phyloP scores from a whole-genome alignment of 2,797 vertebrate genomes.

The Adelosebastes latens region DNA sequence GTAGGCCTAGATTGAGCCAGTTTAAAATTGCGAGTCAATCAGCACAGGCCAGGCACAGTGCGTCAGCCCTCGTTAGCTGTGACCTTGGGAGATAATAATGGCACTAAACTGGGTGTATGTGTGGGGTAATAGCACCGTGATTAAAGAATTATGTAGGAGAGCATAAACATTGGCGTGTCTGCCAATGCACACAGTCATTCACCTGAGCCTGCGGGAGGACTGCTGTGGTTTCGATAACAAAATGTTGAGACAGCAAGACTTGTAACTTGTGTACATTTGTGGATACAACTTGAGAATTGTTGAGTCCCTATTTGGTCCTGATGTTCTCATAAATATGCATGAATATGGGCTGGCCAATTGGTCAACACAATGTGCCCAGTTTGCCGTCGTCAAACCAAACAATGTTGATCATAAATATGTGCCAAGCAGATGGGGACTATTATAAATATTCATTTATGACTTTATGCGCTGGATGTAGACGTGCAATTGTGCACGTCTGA shows the following conservation, averaged over 20 bases:
- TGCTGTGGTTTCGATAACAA: constrained; percentile 40
- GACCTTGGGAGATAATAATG: constrained; percentile 87
- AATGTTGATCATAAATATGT: constrained; percentile 36
- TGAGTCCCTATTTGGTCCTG: neutral
- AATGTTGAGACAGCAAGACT: constrained; percentile 25
- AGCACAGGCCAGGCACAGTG: constrained; percentile 68
- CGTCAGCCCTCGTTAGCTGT: constrained; percentile 78
- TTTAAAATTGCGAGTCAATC: constrained; percentile 80
- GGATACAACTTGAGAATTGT: neutral
- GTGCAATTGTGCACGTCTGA: constrained; percentile 46
- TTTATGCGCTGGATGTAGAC: constrained; percentile 41
- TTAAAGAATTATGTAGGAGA: constrained; percentile 81
- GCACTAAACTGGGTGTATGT: constrained; percentile 74
- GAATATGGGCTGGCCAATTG: neutral
- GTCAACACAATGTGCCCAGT: constrained; percentile 25
- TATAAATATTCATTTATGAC: constrained; percentile 56
- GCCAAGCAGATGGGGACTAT: constrained; percentile 15
- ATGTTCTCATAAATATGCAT: constrained; percentile 29
- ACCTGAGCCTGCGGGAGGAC: constrained; percentile 43
- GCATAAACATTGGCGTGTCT: constrained; percentile 73
- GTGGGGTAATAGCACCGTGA: constrained; percentile 76
- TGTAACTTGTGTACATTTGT: neutral
- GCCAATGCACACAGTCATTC: constrained; percentile 56
- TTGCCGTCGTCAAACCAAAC: constrained; percentile 31
- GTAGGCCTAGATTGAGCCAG: constrained; percentile 68